Base-by-base conservation (phyloP, 64 coral and sea anemone genomes). In the Platygyra sinensis region DNA sequence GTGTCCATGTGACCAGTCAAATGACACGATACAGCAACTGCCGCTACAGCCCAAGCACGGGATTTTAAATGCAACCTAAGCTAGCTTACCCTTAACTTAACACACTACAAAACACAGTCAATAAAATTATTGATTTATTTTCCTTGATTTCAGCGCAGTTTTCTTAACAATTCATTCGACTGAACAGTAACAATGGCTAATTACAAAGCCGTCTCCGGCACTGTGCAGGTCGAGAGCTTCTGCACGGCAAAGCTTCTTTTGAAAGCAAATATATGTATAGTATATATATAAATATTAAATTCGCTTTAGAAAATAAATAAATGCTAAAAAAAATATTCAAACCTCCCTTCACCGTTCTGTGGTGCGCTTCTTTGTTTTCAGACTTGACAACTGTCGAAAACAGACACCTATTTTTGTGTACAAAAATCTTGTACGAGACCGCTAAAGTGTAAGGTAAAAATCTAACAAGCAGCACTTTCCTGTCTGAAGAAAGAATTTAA, bases 271-370 rank as follows among this genome's bases (percentile, higher is more conserved):
- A 71, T 49, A 71, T 69, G 63, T 42, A 72, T 71, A 57, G 63
- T 42, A 72, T 71, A 57, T 50, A 85, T 71, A 85, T 85, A 85
- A 85, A 85, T 85, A 85, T 72, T 71, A 24, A 85, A 67, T 85
- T 85, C 67, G 63, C 81, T 85, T 69, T 71, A 85, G 81, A 71
- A 85, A 85, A 85, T 85, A 85, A 85, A 85, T 85, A 85, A 30
- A 85, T 38, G 18, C 27, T 83, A 62, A 22, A 19, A 77, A 80
- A 69, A n/a, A 30, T 61, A 57, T 55, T 61, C 28, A 61, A 80
- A 20, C 57, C 52, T 60, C 78, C 65, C 28, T 80, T 1, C 13
- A 62, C 57, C 52, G 5, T 61, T 32, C n/a, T 24, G 3, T 9
- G 18, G 28, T 80, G 7, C 17, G 28, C 78, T 22, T 77, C 51